A percentile compares a stretch with the other conserved stretches of the same genome.
These are phyloP conservation scores for Limnephilus marmoratus DNA, from an alignment of 2,888 invertebrate species.

Conservation along the genomic window DNA sequence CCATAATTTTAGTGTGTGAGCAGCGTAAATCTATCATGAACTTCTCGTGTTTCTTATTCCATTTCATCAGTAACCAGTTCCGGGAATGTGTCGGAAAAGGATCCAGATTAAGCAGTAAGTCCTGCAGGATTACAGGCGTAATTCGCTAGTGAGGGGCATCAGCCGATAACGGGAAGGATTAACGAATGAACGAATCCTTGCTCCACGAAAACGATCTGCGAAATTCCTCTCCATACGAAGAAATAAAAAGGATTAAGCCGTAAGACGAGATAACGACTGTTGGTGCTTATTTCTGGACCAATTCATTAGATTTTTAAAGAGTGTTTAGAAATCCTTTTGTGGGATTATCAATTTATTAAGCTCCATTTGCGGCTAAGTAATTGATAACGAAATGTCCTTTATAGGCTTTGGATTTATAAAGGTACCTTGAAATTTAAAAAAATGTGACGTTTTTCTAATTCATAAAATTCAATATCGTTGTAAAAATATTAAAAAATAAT, in stretches of 20 bases:
- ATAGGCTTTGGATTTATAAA: not conserved
- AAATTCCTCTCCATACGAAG: slow-evolving; percentile 44
- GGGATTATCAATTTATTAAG: not conserved
- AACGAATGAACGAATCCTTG: slow-evolving; percentile 56
- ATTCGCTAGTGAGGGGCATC: slow-evolving; percentile 63
- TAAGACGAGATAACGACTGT: not conserved
- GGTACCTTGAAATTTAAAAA: not conserved
- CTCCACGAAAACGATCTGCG: slow-evolving; percentile 43
- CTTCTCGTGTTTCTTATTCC: not conserved
- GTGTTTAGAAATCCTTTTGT: not conserved
- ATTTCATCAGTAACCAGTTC: slow-evolving; percentile 18
- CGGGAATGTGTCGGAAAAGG: slow-evolving; percentile 37
- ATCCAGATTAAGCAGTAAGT: slow-evolving; percentile 64
- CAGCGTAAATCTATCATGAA: not conserved
- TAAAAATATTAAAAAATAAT: no score
- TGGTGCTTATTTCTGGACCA: slow-evolving; percentile 6
- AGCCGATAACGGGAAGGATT: slow-evolving; percentile 65
- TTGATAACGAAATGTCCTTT: not conserved
- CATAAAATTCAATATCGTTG: no score
- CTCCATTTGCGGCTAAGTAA: not conserved
- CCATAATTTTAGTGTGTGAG: not conserved
- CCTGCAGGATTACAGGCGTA: slow-evolving; percentile 60
- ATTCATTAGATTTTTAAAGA: not conserved
- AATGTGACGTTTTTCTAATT: not conserved
- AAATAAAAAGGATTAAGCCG: slow-evolving; percentile 61